Base-by-base conservation (phyloP, 2,888 invertebrate species). In the Corythucha ciliata region DNA sequence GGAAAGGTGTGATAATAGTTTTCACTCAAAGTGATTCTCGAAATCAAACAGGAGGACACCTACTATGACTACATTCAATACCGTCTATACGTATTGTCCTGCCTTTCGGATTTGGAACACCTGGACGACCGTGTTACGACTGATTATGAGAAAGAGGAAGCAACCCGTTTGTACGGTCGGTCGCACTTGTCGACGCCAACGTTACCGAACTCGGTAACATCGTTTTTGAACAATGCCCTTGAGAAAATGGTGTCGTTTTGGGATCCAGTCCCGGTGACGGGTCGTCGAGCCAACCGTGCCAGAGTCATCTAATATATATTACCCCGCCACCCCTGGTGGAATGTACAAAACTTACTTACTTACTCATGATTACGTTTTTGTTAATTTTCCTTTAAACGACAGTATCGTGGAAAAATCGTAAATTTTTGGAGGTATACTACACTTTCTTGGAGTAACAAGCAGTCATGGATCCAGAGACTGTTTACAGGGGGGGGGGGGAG, bases 51-150 rank as follows among this genome's bases (percentile, higher is more conserved):
- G 59, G 80, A 82, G n/a, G 81, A 81, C 33, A 79, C 78, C 14
- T 81, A 80, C 62, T 80, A 81, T 60, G 83, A 85, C 64, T 57
- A 57, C 33, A 21, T 57, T 14, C 42, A 34, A 72, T 74, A 2
- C 68, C 84, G 85, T 65, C 71, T 82, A 22, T 83, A 79, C 67
- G 77, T 85, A 21, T 79, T 86, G 63, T 82, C 83, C 1, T 75
- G 81, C 63, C 78, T 86, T 61, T 77, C 81, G 2, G 73, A 74
- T 0, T 69, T 87, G 50, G 67, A 75, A 24, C 79, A 83, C 61
- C 68, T 87, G 60, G 86, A 87, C 64, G 85, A 85, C 63, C 70
- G 78, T 48, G 68, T 70, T 33, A 77, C 86, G n/a, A 80, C 80
- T 0, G 67, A 70, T 1, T 78, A 81, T 61, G 81, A 86, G 64